Conservation (phyloP, 1,140 invertebrate genomes). For the Megathymus violae region DNA sequence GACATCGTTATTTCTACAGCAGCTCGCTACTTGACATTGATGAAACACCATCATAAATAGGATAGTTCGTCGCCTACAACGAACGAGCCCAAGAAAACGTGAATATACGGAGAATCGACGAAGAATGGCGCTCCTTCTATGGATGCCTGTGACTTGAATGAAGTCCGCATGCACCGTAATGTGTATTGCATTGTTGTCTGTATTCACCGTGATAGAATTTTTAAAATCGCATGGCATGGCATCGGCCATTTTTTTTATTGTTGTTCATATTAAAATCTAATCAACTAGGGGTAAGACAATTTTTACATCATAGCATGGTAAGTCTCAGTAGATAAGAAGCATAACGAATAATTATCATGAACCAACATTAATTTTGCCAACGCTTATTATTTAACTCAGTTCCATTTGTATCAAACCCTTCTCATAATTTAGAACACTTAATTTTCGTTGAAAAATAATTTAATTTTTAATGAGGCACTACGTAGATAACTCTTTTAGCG, state of each 20-base stretch:
- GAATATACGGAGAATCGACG: constrained; percentile 19
- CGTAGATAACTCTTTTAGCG: too few species aligned
- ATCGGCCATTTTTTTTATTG: background rate
- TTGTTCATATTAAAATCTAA: too few species aligned
- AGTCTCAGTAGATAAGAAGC: too few species aligned
- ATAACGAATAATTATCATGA: too few species aligned
- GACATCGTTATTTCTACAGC: background rate
- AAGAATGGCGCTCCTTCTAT: constrained; percentile 21
- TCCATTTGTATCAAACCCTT: too few species aligned
- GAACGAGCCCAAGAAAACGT: constrained; percentile 13
- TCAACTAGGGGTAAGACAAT: too few species aligned
- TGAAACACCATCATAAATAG: constrained; percentile 4
- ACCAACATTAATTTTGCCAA: too few species aligned
- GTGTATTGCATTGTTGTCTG: constrained; percentile 17
- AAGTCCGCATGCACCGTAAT: constrained; percentile 9
- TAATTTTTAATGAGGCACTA: too few species aligned
- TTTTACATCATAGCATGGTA: too few species aligned
- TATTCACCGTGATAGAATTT: constrained; percentile 4
- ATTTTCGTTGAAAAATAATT: too few species aligned
- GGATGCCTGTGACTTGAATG: constrained; percentile 19
- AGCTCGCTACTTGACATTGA: background rate
- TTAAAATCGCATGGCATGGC: constrained; percentile 9
- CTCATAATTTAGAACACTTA: too few species aligned
- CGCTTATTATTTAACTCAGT: too few species aligned
- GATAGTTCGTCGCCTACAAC: constrained; percentile 15